Conservation (phyloP, 2,888 invertebrate species). For the Caenorhabditis doughertyi region DNA sequence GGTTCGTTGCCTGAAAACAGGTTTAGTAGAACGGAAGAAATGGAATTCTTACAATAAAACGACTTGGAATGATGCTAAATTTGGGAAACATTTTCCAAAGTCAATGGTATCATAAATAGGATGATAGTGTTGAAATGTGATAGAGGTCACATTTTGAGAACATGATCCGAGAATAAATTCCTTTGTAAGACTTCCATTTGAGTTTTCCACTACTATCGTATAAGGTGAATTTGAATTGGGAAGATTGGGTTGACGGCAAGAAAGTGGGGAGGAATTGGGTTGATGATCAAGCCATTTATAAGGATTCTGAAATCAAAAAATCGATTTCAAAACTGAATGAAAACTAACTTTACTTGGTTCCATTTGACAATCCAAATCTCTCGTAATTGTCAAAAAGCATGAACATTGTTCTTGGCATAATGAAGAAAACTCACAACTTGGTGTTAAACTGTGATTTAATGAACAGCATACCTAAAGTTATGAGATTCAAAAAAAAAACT, state of each 20-base stretch:
- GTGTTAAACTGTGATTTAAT: constrained; percentile 40
- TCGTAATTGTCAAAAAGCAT: constrained; percentile 59
- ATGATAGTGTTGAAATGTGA: constrained; percentile 59
- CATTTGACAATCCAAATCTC: constrained; percentile 45
- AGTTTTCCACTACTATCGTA: constrained; percentile 54
- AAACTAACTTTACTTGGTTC: neutral
- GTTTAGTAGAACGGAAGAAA: neutral
- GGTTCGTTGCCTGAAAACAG: constrained; percentile 38
- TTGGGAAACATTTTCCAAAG: constrained; percentile 41
- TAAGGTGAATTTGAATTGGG: constrained; percentile 46
- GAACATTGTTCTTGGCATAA: constrained; percentile 65
- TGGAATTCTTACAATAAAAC: constrained; percentile 31
- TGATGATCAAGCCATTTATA: constrained; percentile 53
- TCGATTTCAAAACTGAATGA: too few species aligned
- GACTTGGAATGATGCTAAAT: constrained; percentile 55
- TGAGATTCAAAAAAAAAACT: neutral
- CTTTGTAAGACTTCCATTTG: constrained; percentile 33
- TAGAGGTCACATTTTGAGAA: constrained; percentile 52
- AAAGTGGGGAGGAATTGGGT: constrained; percentile 29
- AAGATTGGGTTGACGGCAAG: constrained; percentile 42
- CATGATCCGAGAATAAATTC: constrained; percentile 59
- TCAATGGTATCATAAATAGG: constrained; percentile 41
- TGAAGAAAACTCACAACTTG: constrained; percentile 70
- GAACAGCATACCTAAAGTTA: constrained; percentile 69
- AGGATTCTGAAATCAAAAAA: constrained; percentile 5